Base-by-base conservation (phyloP, 2,888 invertebrate species). In the Miltochrista miniata region DNA sequence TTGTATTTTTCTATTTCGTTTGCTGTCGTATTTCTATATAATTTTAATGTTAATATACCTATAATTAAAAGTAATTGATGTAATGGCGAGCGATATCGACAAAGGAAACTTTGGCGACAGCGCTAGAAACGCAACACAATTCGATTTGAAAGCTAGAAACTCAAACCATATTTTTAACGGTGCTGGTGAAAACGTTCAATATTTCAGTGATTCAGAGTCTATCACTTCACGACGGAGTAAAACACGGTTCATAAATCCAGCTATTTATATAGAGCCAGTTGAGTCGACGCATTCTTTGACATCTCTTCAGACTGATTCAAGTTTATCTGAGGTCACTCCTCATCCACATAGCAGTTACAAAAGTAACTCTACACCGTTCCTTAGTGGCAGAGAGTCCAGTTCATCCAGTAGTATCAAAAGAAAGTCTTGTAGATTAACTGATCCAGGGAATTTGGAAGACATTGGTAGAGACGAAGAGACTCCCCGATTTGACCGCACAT, bases 231-330 rank as follows among this genome's bases (percentile, higher is more conserved):
- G 79, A 41, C 85, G 86, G 47, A 88, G 87, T 68, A 90, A 83
- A 67, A 87, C 88, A 4, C 90, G 93, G 52, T 93, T 93, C 66
- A 92, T 94, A 45, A 94, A 94, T 72, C 92, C 94, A 0, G 93
- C 94, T 7, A 93, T 94, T 58, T 93, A 90, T 57, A 88, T 93
- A 1, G 94, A 94, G 70, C 85, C 88, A 0, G 79, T 92, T 0
- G 85, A 89, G 51, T 65, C 84, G 0, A 80, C 87, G 34, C 90
- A 80, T 48, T 90, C 91, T 0, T 87, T 83, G 55, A 87, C 86
- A 45, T 90, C 89, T 47, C 68, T 90, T 44, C 84, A 80, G 34
- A 77, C 85, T 0, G 87, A 84, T 12, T 76, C 85, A 0, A 78
- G 72, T 38, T 59, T 81, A 1, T 86, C 85, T 33, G 85, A 85